Evolutionary conservation across 2,888 invertebrate species (phyloP).

Genomic region (Noctuana brunneofusca): DNA sequence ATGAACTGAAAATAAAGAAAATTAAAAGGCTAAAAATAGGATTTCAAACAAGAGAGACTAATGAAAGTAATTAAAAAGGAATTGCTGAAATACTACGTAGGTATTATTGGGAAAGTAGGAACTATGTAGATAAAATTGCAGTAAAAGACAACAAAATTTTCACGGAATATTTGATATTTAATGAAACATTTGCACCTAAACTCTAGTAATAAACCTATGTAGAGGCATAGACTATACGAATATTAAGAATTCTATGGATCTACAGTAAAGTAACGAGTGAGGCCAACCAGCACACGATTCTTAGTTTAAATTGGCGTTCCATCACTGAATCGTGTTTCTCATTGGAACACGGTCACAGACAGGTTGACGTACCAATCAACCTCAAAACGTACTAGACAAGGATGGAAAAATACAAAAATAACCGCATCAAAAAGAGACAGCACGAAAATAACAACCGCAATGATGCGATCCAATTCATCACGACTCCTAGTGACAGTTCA

Average conservation of each 20-base stretch:
- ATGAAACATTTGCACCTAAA: neutral
- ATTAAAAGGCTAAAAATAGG: neutral
- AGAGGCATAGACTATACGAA: neutral
- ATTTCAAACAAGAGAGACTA: constrained; percentile 15
- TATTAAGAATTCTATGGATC: constrained; percentile 9
- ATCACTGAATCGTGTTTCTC: constrained; percentile 40
- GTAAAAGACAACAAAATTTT: too few relatives aligned
- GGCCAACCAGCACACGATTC: constrained; percentile 42
- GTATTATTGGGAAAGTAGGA: too few relatives aligned
- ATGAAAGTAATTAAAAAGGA: neutral
- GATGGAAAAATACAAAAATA: constrained; percentile 42
- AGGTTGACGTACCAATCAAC: constrained; percentile 65
- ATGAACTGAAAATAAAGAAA: constrained; percentile 28
- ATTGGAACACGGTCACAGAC: constrained; percentile 50
- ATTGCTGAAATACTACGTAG: too few relatives aligned
- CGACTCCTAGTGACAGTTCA: constrained; percentile 47
- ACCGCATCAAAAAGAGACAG: constrained; percentile 45
- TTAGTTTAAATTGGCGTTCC: constrained; percentile 43
- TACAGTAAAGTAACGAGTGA: constrained; percentile 39
- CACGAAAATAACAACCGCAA: constrained; percentile 8
- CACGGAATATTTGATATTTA: neutral
- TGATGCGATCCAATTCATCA: constrained; percentile 49
- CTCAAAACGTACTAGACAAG: constrained; percentile 49
- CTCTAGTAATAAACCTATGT: neutral
- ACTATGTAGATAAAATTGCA: too few relatives aligned